A percentile compares a stretch with the other conserved stretches of the same genome.
Evolutionary conservation across 2,888 invertebrate genomes (phyloP).

Genomic region (Pardosa pseudoannulata): DNA sequence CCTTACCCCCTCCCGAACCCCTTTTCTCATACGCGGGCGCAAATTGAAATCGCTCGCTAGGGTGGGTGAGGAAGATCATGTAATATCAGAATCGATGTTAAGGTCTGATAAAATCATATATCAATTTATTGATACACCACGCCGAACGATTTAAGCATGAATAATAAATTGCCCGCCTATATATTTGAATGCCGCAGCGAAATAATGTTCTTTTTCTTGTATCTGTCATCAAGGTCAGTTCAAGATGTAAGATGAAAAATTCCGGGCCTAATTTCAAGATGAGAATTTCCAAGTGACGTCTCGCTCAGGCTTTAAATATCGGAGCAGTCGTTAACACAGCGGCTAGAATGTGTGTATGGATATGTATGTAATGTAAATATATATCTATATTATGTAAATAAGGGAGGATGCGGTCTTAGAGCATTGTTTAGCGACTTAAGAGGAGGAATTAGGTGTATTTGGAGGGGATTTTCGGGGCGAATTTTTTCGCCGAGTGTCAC

Average conservation of each 20-base stretch:
- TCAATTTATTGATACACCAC: slow-evolving; percentile 48
- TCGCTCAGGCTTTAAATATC: slow-evolving; percentile 37
- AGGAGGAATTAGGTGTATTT: slow-evolving; percentile 26
- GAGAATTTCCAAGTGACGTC: slow-evolving; percentile 59
- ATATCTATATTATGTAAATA: slow-evolving; percentile 19
- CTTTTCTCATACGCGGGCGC: slow-evolving; percentile 42
- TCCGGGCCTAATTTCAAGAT: slow-evolving; percentile 46
- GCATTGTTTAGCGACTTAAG: slow-evolving; percentile 22
- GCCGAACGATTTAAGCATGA: slow-evolving; percentile 57
- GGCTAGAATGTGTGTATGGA: not conserved
- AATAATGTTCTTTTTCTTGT: too few species aligned
- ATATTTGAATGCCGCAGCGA: slow-evolving; percentile 53
- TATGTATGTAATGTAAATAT: not conserved
- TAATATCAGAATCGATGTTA: slow-evolving; percentile 44
- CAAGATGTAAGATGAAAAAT: slow-evolving; percentile 56
- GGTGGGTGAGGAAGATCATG: slow-evolving; percentile 40
- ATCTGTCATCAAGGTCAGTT: slow-evolving; percentile 25
- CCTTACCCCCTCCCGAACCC: slow-evolving; percentile 10
- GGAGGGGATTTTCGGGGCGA: not conserved
- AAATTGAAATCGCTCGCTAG: slow-evolving; percentile 64
- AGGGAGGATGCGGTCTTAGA: slow-evolving; percentile 1
- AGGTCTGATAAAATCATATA: slow-evolving; percentile 62
- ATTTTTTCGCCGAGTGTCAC: not conserved
- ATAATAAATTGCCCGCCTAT: slow-evolving; percentile 68
- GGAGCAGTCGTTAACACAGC: not conserved